Evolutionary conservation across 1,140 invertebrate genomes (phyloP).

Genomic region (Gyrodactylus salaris): DNA sequence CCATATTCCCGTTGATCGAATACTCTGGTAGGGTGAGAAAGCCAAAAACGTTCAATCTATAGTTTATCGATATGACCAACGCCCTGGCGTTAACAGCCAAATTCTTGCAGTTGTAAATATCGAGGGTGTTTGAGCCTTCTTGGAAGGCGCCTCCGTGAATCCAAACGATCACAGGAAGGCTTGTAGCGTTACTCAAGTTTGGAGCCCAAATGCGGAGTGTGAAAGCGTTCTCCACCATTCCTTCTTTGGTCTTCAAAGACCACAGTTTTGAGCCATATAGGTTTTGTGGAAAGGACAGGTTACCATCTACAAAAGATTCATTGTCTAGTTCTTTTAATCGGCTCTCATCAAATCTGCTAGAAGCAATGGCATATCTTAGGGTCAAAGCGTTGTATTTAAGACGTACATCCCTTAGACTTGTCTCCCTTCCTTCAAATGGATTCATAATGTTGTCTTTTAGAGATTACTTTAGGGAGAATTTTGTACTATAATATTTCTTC

Average conservation of each 20-base stretch:
- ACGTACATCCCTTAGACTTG: too few relatives aligned
- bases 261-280: not conserved
- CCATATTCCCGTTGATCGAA: constrained; percentile 26
- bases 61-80: not conserved
- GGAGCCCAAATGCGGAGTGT: not conserved
- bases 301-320: not conserved
- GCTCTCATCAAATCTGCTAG: not conserved
- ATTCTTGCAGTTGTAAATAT: not conserved
- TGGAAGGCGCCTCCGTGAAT: not conserved
- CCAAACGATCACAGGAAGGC: not conserved
- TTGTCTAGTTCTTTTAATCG: not conserved
- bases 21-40: constrained; percentile 15
- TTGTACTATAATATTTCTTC: too few relatives aligned
- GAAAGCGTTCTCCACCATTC: not conserved
- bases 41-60: not conserved
- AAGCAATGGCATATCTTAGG: too few relatives aligned
- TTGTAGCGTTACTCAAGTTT: not conserved
- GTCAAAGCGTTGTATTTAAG: too few relatives aligned
- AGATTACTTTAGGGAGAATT: too few relatives aligned
- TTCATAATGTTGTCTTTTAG: too few relatives aligned
- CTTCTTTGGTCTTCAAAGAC: not conserved
- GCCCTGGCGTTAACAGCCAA: not conserved
- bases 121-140: not conserved
- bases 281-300: not conserved
- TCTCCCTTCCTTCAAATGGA: too few relatives aligned